Conservation (phyloP, 2,797 vertebrate species). For the Sitta carolinensis region DNA sequence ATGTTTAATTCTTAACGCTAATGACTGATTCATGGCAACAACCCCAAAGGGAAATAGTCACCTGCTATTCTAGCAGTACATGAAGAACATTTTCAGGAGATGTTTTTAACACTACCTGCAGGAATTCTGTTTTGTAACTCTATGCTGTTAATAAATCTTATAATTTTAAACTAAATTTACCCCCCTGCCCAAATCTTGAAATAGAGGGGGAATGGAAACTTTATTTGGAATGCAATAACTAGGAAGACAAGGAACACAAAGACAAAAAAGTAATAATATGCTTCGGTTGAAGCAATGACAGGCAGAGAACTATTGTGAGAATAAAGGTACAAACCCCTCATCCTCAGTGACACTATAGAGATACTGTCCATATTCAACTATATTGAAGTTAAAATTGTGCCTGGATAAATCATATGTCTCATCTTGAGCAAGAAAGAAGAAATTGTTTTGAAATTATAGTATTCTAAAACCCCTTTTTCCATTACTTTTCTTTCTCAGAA, state of each 20-base stretch:
- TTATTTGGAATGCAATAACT: neutral
- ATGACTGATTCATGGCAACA: constrained; percentile 40
- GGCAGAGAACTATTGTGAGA: neutral
- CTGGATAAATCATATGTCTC: neutral
- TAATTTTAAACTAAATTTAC: neutral
- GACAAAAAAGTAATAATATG: neutral
- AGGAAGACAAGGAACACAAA: neutral
- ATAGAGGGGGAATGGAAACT: neutral
- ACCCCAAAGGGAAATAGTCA: constrained; percentile 53
- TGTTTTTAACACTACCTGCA: neutral
- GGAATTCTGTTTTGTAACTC: constrained; percentile 7
- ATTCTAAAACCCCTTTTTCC: neutral
- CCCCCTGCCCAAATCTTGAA: neutral
- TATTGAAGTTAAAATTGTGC: neutral
- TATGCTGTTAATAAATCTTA: neutral
- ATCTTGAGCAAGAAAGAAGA: neutral
- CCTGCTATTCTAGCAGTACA: constrained; percentile 28
- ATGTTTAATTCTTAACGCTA: constrained; percentile 39
- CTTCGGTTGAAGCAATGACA: neutral
- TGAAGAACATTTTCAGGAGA: neutral
- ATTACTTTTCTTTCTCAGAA: neutral
- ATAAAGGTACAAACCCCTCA: neutral
- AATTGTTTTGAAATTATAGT: neutral
- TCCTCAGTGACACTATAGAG: neutral
- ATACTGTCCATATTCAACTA: neutral